Base-by-base conservation (phyloP, 2,797 vertebrate genomes). In the Schizothorax lantsangensis region DNA sequence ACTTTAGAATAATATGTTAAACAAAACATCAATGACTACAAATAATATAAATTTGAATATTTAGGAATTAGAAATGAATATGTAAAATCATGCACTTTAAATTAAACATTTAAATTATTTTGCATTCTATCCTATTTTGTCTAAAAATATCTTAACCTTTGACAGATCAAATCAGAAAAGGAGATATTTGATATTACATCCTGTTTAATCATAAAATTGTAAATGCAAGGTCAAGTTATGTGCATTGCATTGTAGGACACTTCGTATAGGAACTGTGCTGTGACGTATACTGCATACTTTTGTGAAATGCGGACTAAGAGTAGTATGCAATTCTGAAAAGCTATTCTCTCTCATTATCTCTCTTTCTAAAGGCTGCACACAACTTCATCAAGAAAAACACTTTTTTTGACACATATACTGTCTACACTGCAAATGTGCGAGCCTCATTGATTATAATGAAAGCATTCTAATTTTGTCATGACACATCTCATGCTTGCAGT, bases 281-380 rank as follows among this genome's bases (percentile, higher is more conserved):
- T n/a, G 12, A 40, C 43, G 36, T 43, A 79, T 14, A 23, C 19
- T 12, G 21, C 10, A 54, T 4, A 38, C 57, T 62, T 79, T 62
- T 40, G 11, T 66, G 64, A 66, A 66, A 17, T 33, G 64, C 7
- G 6, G 14, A 49, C 49, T 74, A 21, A 40, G 68, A 71, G 30
- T 47, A 26, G n/a, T 33, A 52, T 52, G 17, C 26, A 21, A 77
- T 57, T 59, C 15, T 68, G 64, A 68, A 36, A 36, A 68, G 30
- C 85, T 83, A 83, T 84, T 85, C 83, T 88, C 89, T 86, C 90
- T 86, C 86, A 91, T 87, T 83, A 17, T 86, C 90, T 90, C 90
- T 87, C 91, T 92, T 90, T 89, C 88, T 85, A 8, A 74, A 9
- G 43, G 43, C 7, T 47, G 6, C n/a, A 74, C 43, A 30, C 33